A percentile compares a stretch with the other conserved stretches of the same genome.
phyloP scores from a whole-genome alignment of 2,113 vertebrate genomes.

The Camelus bactrianus region DNA sequence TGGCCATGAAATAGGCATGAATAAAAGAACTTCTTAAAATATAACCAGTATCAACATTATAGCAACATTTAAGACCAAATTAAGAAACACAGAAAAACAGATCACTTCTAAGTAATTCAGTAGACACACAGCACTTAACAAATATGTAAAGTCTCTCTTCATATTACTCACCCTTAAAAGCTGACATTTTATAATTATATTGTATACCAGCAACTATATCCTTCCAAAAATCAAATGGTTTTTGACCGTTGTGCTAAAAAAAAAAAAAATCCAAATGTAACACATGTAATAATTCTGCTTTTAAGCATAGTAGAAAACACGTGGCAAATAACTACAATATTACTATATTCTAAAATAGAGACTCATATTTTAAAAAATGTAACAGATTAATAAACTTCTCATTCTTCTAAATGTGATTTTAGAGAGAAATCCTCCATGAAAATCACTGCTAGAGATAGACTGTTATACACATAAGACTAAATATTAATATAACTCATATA shows the following conservation, averaged over 20 bases:
- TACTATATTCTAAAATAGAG: background rate
- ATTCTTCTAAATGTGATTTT: background rate
- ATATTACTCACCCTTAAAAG: conserved; percentile 94
- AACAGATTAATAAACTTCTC: conserved; percentile 17
- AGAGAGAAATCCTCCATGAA: conserved; percentile 42
- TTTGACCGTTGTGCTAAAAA: conserved; percentile 89
- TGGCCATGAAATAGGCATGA: background rate
- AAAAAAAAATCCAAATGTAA: conserved; percentile 70
- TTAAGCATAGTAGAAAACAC: conserved; percentile 38
- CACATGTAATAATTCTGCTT: background rate
- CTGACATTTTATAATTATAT: conserved; percentile 97
- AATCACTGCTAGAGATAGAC: background rate
- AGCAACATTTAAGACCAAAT: conserved; percentile 31
- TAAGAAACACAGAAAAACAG: background rate
- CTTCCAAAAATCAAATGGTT: conserved; percentile 96
- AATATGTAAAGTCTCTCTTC: conserved; percentile 30
- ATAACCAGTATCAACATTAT: background rate
- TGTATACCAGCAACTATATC: conserved; percentile 96
- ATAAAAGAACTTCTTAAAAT: background rate
- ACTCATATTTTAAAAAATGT: background rate
- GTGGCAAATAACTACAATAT: conserved; percentile 1
- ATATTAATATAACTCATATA: background rate
- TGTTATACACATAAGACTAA: background rate
- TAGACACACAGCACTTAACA: background rate
- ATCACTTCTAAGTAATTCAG: background rate